Percentiles rank a stretch among this genome's conserved stretches.
These are phyloP conservation scores for Mionectes macconnelli DNA, from an alignment of 2,113 vertebrate genomes.

Conservation along the genomic window DNA sequence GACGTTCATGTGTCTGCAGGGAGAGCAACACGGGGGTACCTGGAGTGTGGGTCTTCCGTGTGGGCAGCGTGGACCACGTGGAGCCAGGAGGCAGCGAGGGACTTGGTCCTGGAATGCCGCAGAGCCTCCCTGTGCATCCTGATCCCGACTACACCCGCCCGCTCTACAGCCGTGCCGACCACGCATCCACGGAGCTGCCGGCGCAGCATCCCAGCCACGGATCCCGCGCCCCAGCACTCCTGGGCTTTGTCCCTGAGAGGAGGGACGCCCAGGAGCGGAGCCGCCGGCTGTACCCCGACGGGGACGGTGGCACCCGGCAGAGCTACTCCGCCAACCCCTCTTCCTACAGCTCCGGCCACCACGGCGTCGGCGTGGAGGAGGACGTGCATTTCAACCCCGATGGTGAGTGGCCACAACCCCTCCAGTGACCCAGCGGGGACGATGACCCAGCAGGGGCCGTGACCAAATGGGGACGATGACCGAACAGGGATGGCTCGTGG, in stretches of 20 bases:
- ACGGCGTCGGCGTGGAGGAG: conserved; percentile 81
- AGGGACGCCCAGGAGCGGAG: conserved; percentile 8
- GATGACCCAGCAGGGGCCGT: accelerated
- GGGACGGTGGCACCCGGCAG: background rate
- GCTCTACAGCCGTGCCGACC: background rate
- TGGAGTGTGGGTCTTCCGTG: conserved; percentile 92
- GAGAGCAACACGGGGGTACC: conserved; percentile 83
- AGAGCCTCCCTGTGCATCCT: background rate
- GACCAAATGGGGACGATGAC: background rate
- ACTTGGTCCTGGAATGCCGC: accelerated
- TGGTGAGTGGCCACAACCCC: conserved; percentile 71
- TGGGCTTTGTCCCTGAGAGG: background rate
- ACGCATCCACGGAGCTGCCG: background rate
- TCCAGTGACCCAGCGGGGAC: accelerated
- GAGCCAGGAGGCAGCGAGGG: conserved; percentile 67
- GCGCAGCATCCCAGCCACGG: background rate
- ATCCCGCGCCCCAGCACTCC: accelerated
- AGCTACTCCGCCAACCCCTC: background rate
- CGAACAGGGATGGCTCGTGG: accelerated
- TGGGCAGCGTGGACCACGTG: conserved; percentile 80
- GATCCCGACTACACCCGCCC: background rate
- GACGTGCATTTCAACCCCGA: conserved; percentile 77
- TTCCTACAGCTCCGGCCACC: conserved; percentile 55
- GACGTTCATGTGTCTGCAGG: conserved; percentile 53
- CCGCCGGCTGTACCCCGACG: background rate